Evolutionary conservation across 2,888 invertebrate genomes (phyloP).

Genomic region (Volucella inflata): DNA sequence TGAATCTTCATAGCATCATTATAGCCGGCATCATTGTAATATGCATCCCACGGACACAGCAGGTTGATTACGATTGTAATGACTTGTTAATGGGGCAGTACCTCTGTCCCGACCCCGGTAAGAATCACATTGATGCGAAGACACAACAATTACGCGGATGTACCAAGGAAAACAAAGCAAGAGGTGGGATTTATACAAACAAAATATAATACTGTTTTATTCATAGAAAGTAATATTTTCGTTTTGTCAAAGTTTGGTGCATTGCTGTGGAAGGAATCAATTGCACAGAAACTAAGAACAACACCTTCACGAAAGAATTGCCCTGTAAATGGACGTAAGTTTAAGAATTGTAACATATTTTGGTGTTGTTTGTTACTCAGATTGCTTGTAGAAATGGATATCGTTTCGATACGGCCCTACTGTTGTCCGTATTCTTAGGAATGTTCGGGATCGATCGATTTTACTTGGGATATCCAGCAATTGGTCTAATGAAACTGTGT

Average conservation of each 20-base stretch:
- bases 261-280: constrained; percentile 92
- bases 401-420: constrained; percentile 94
- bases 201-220: neutral
- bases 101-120: constrained; percentile 91
- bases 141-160: constrained; percentile 95
- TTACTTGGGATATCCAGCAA: constrained; percentile 98
- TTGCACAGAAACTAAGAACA: constrained; percentile 91
- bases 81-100: constrained; percentile 91
- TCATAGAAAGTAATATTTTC: neutral
- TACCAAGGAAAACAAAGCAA: constrained; percentile 90
- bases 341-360: neutral
- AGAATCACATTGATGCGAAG: constrained; percentile 91
- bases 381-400: constrained; percentile 92
- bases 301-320: constrained; percentile 91
- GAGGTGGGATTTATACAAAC: constrained; percentile 85
- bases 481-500: constrained; percentile 96
- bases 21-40: constrained; percentile 7
- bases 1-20: constrained; percentile 27
- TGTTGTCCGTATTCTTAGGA: constrained; percentile 97
- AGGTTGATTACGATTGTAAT: constrained; percentile 86
- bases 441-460: constrained; percentile 99
- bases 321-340: constrained; percentile 98
- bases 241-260: constrained; percentile 87
- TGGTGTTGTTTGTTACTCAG: neutral
- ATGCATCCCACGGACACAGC: constrained; percentile 68